Evolutionary conservation across 2,888 invertebrate species (phyloP).

Genomic region (Plebejus anna): DNA sequence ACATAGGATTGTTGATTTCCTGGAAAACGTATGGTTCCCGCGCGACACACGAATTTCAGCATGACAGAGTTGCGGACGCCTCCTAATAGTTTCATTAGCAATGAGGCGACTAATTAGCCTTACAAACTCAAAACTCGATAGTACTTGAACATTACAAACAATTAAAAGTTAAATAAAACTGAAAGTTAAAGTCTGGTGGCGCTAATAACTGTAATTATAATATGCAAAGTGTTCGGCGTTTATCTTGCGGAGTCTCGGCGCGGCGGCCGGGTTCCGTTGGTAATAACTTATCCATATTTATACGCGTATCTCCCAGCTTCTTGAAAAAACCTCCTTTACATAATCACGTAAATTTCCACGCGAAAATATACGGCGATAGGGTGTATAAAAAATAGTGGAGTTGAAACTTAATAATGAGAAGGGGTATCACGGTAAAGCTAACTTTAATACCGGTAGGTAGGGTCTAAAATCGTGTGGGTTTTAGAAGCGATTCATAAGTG

Average conservation of each 20-base stretch:
- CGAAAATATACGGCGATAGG: not conserved
- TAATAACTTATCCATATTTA: constrained; percentile 21
- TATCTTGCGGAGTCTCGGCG: constrained; percentile 2
- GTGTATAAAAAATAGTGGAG: not conserved
- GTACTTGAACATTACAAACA: not conserved
- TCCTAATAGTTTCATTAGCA: not conserved
- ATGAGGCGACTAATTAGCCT: not conserved
- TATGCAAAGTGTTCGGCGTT: not conserved
- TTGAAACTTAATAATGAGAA: not conserved
- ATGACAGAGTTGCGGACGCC: too few species aligned
- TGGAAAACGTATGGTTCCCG: too few species aligned
- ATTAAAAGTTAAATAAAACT: not conserved
- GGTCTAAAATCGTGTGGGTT: not conserved
- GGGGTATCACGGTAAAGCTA: not conserved
- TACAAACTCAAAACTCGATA: not conserved
- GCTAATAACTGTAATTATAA: not conserved
- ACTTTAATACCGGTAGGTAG: not conserved
- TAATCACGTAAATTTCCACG: not conserved
- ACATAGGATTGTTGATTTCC: too few species aligned
- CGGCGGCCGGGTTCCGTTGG: not conserved
- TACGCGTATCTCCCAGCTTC: constrained; percentile 7
- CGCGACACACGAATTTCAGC: not conserved
- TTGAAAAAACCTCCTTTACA: constrained; percentile 14
- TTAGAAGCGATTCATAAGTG: not conserved
- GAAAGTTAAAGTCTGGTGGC: not conserved